These are phyloP conservation scores for Poeciliopsis turrubarensis DNA, from an alignment of 2,113 vertebrate genomes.

Conservation along the genomic window DNA sequence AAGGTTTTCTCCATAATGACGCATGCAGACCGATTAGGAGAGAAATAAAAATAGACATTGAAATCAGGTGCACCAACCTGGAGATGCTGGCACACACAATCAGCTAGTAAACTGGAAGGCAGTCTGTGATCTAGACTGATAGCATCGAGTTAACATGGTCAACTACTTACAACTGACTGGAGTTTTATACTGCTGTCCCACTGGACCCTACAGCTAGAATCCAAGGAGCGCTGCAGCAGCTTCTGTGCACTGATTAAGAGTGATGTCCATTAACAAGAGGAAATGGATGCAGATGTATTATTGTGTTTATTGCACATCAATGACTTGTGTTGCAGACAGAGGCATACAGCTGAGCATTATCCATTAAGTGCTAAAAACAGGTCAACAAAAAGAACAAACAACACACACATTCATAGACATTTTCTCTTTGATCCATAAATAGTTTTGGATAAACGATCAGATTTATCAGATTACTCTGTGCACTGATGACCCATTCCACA, in stretches of 20 bases:
- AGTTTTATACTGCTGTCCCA: constrained; percentile 25
- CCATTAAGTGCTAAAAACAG: constrained; percentile 55
- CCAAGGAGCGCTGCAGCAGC: constrained; percentile 11
- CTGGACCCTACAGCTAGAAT: constrained; percentile 6
- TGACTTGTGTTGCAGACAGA: constrained; percentile 48
- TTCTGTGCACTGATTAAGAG: constrained; percentile 10
- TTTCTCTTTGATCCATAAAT: constrained; percentile 42
- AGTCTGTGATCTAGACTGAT: background rate
- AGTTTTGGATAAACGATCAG: constrained; percentile 44
- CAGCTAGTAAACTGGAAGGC: background rate
- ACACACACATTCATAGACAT: background rate
- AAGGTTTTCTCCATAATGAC: background rate
- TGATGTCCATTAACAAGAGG: constrained; percentile 9
- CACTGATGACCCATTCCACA: constrained; percentile 30
- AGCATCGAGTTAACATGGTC: constrained; percentile 41
- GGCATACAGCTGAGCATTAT: constrained; percentile 9
- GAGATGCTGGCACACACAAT: background rate
- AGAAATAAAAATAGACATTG: background rate
- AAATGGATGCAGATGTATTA: constrained; percentile 25
- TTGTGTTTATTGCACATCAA: constrained; percentile 33
- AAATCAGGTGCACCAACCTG: constrained; percentile 14
- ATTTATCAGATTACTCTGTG: constrained; percentile 22
- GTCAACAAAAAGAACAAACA: constrained; percentile 50
- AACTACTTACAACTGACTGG: constrained; percentile 18
- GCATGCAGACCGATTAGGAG: background rate